Evolutionary conservation across 2,888 invertebrate genomes (phyloP).

Genomic region (Drosophila meridiana): DNA sequence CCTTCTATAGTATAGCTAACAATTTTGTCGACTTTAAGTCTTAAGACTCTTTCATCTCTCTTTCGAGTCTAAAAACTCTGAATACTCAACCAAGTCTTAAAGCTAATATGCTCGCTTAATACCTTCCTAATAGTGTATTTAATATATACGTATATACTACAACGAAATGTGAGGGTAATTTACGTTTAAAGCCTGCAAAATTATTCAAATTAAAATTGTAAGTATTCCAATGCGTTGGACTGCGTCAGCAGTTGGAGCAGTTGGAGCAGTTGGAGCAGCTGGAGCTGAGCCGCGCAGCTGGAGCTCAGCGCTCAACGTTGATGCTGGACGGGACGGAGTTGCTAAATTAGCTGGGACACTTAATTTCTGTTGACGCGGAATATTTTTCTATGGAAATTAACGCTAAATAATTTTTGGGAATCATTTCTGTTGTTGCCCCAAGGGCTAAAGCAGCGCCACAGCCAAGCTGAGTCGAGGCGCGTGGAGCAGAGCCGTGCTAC

Average conservation of each 20-base stretch:
- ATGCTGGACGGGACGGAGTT: slow-evolving; percentile 54
- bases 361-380: slow-evolving; percentile 79
- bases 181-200: slow-evolving; percentile 79
- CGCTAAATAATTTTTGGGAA: slow-evolving; percentile 78
- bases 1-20: neutral
- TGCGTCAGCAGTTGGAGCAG: slow-evolving; percentile 35
- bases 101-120: neutral
- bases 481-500: neutral
- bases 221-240: slow-evolving; percentile 75
- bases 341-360: slow-evolving; percentile 80
- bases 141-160: slow-evolving; percentile 53
- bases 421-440: slow-evolving; percentile 61
- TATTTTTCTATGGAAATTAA: slow-evolving; percentile 81
- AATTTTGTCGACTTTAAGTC: neutral
- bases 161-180: slow-evolving; percentile 72
- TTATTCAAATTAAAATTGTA: slow-evolving; percentile 79
- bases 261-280: slow-evolving; percentile 29
- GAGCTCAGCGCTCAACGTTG: slow-evolving; percentile 4
- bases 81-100: neutral
- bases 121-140: slow-evolving; percentile 8
- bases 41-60: neutral
- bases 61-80: too few relatives aligned
- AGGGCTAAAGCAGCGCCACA: slow-evolving; percentile 13
- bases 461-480: neutral
- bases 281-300: slow-evolving; percentile 52